These are phyloP conservation scores for Siniperca scherzeri DNA, from an alignment of 2,797 vertebrate genomes.

Conservation along the genomic window DNA sequence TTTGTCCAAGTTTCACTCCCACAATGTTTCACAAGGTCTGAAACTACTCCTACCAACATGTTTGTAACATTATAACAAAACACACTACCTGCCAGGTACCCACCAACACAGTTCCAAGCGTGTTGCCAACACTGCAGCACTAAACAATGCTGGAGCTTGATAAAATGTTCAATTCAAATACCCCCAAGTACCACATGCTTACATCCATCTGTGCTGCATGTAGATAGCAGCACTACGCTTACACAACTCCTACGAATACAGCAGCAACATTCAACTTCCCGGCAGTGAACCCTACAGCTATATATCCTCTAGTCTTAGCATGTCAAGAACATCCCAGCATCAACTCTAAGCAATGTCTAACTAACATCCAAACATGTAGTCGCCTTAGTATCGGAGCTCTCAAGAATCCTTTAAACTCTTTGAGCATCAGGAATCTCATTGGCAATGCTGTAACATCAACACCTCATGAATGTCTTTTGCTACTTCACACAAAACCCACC, in stretches of 20 bases:
- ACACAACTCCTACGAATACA: constrained; percentile 21
- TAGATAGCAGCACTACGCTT: constrained; percentile 39
- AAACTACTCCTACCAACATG: constrained; percentile 35
- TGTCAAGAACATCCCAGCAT: constrained; percentile 41
- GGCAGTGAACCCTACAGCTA: constrained; percentile 13
- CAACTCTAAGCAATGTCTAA: constrained; percentile 39
- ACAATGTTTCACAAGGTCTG: constrained; percentile 20
- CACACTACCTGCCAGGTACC: constrained; percentile 32
- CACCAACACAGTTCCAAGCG: constrained; percentile 30
- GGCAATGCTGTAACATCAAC: constrained; percentile 66
- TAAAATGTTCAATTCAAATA: constrained; percentile 12
- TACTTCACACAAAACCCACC: constrained; percentile 59
- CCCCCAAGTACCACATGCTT: neutral
- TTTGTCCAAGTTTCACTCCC: constrained; percentile 30
- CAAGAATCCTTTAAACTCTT: constrained; percentile 58
- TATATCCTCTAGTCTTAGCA: constrained; percentile 30
- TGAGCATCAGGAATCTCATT: constrained; percentile 61
- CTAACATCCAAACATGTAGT: constrained; percentile 42
- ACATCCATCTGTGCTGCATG: constrained; percentile 31
- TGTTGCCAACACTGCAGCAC: constrained; percentile 24
- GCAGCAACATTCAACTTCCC: constrained; percentile 9
- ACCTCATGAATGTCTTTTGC: constrained; percentile 61
- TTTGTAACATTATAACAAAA: constrained; percentile 31
- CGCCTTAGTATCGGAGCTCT: constrained; percentile 33
- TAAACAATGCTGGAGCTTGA: constrained; percentile 14